These are phyloP conservation scores for Solen grandis DNA, from an alignment of 1,140 invertebrate genomes.

Conservation along the genomic window DNA sequence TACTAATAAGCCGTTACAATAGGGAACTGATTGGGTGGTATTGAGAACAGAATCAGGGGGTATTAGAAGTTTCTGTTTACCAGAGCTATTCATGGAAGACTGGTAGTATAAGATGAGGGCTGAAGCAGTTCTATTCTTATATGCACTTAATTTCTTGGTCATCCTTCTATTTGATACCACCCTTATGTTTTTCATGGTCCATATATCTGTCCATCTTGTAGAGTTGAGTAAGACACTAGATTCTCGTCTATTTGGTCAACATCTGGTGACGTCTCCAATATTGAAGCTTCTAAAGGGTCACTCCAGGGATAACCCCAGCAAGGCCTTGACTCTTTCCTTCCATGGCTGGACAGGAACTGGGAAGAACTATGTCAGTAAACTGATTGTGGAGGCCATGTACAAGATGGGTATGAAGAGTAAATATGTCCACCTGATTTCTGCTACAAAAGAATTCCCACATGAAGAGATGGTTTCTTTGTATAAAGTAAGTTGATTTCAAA, in stretches of 20 bases:
- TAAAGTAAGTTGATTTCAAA: constrained; percentile 8
- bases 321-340: constrained; percentile 77
- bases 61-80: too few relatives aligned
- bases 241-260: constrained; percentile 71
- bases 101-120: too few relatives aligned
- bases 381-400: constrained; percentile 90
- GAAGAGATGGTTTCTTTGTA: constrained; percentile 1
- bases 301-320: constrained; percentile 55
- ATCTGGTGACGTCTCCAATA: constrained; percentile 67
- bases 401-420: constrained; percentile 87
- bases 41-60: too few relatives aligned
- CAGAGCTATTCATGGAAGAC: too few relatives aligned
- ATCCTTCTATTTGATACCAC: too few relatives aligned
- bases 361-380: constrained; percentile 86
- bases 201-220: too few relatives aligned
- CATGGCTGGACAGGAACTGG: constrained; percentile 79
- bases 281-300: constrained; percentile 70
- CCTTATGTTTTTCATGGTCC: too few relatives aligned
- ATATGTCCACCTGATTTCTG: constrained; percentile 91
- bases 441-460: constrained; percentile 89
- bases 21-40: too few relatives aligned
- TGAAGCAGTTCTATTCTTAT: too few relatives aligned
- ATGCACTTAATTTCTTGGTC: too few relatives aligned
- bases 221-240: constrained; percentile 58
- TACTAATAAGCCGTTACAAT: too few relatives aligned